Percentiles rank a stretch among this genome's conserved stretches.
These are phyloP conservation scores for Ecdyonurus torrentis DNA, from an alignment of 2,888 invertebrate genomes.

Conservation along the genomic window DNA sequence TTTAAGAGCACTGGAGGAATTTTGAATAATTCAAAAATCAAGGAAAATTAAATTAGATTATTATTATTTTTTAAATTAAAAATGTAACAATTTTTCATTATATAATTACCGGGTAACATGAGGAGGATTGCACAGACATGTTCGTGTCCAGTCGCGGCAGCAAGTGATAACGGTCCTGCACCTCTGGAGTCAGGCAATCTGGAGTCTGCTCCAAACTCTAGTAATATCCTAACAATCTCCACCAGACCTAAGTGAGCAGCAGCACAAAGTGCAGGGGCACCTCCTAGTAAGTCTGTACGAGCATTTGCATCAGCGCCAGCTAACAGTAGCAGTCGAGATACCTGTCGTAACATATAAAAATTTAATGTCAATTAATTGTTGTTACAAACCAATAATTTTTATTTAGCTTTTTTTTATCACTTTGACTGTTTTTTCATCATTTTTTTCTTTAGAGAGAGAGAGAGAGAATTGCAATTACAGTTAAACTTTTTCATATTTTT, in stretches of 20 bases:
- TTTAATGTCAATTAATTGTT: not conserved
- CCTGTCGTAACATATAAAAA: constrained; percentile 26
- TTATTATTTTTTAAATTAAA: too few relatives aligned
- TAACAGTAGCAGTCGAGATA: constrained; percentile 72
- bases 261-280: constrained; percentile 73
- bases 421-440: too few relatives aligned
- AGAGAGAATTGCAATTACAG: too few relatives aligned
- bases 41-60: too few relatives aligned
- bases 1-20: too few relatives aligned
- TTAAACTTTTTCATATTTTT: too few relatives aligned
- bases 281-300: constrained; percentile 59
- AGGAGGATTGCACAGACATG: constrained; percentile 31
- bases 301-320: constrained; percentile 81
- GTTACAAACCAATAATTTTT: too few relatives aligned
- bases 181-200: constrained; percentile 76
- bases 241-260: constrained; percentile 82
- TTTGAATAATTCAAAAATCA: too few relatives aligned
- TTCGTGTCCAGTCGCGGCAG: constrained; percentile 75
- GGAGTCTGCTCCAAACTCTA: constrained; percentile 83
- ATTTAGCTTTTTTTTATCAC: too few relatives aligned
- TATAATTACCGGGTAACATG: not conserved
- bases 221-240: constrained; percentile 75
- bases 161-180: constrained; percentile 70
- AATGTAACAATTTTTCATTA: too few relatives aligned
- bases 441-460: too few relatives aligned